Evolutionary conservation across 2,797 vertebrate species (phyloP), one percentile per base, ranked within the genome.

Genomic region (Megalops cyprinoides): DNA sequence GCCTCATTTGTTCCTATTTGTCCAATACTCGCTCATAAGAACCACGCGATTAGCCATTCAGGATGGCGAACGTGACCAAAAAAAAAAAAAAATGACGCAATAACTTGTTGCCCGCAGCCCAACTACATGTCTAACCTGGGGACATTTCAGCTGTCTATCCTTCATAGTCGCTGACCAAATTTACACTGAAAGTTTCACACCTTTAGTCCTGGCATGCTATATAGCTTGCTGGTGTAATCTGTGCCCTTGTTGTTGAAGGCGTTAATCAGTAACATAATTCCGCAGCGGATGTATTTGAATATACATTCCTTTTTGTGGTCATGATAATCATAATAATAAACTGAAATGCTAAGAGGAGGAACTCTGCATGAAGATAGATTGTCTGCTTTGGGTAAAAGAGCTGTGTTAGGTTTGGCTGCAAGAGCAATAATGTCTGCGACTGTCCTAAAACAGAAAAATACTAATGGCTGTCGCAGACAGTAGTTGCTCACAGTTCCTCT

Each of bases 1-100:
- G 93, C 92, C 92, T 94, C 93, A 91, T 94, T 94, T 94, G 93
- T 95, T 94, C 95, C 93, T 94, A 92, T 94, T 95, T 95, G 94
- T 94, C 93, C 94, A 94, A 94, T 94, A 94, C 92, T 93, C 91
- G 90, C 91, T 94, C 93, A 93, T 93, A 94, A 93, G 92, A 92
- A 93, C 89, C 92, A 88, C 88, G 91, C 89, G 89, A 71, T 89
- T 87, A 87, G 87, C 91, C 87, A 89, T 89, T 93, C 87, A 81
- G 81, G 86, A 91, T 89, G 88, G 87, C 90, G 91, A 87, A 89
- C 89, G 90, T 92, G 91, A 92, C 90, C 90, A 90, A 86, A 51
- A 18, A 62, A 1, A 62, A 67, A 37, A 18, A 34, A 31, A 71
- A 44, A 44, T 42, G n/a, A 71, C 67, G 18, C 67, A 42, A 71